Evolutionary conservation across 2,888 invertebrate species (phyloP).

Genomic region (Pogonocherus hispidulus): DNA sequence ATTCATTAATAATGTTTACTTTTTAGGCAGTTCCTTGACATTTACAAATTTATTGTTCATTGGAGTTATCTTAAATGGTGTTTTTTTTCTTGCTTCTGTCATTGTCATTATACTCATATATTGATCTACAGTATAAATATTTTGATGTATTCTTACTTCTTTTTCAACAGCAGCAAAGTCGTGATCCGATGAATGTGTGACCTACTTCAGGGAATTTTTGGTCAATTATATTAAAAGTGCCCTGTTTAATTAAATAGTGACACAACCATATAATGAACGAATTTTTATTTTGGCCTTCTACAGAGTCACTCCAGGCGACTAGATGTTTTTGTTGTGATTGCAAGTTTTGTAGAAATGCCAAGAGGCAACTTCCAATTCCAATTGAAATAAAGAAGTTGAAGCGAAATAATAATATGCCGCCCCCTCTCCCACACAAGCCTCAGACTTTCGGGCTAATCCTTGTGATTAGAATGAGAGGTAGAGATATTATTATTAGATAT

Average conservation of each 20-base stretch:
- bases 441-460: no score
- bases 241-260: conserved; percentile 48
- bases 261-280: conserved; percentile 49
- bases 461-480: no score
- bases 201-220: conserved; percentile 60
- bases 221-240: conserved; percentile 53
- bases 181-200: conserved; percentile 41
- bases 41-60: conserved; percentile 29
- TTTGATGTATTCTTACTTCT: conserved; percentile 53
- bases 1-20: conserved; percentile 22
- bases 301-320: conserved; percentile 54
- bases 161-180: conserved; percentile 55
- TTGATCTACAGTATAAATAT: conserved; percentile 49
- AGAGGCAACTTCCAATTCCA: no score
- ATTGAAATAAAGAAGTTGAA: no score
- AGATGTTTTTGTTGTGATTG: no score
- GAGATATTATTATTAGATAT: no score
- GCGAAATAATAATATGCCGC: no score
- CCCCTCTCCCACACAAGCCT: no score
- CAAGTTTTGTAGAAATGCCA: no score
- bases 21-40: conserved; percentile 32
- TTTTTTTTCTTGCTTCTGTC: conserved; percentile 26
- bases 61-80: conserved; percentile 19
- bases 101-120: conserved; percentile 17
- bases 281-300: conserved; percentile 56